A percentile compares a stretch with the other conserved stretches of the same genome.
These are phyloP conservation scores for Andrena fulva DNA, from an alignment of 2,888 invertebrate genomes.

Conservation along the genomic window DNA sequence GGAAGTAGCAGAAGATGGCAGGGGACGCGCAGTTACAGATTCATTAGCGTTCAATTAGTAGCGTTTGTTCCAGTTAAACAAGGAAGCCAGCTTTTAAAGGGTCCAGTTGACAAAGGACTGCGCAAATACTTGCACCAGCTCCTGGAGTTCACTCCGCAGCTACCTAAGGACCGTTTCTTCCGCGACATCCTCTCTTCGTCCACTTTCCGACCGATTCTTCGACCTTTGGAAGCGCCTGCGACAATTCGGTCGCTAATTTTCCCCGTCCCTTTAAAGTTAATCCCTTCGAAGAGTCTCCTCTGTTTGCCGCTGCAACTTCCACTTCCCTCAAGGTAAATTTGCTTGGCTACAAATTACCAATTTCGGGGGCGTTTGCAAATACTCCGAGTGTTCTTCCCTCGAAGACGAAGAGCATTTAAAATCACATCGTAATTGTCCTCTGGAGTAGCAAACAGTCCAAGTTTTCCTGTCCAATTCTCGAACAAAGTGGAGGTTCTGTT, in stretches of 20 bases:
- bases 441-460: too few species aligned
- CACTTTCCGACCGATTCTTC: slow-evolving; percentile 5
- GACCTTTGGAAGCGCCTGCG: slow-evolving; percentile 20
- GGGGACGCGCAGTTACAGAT: slow-evolving; percentile 66
- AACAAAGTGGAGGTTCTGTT: background rate
- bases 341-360: slow-evolving; percentile 13
- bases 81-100: slow-evolving; percentile 75
- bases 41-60: slow-evolving; percentile 84
- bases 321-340: background rate
- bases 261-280: background rate
- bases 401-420: too few species aligned
- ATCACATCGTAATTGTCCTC: too few species aligned
- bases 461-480: background rate
- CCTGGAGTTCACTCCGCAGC: slow-evolving; percentile 48
- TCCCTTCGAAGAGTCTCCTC: background rate
- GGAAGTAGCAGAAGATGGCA: slow-evolving; percentile 21
- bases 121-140: slow-evolving; percentile 74
- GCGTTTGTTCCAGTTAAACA: slow-evolving; percentile 79
- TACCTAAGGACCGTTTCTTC: slow-evolving; percentile 29
- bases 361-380: background rate
- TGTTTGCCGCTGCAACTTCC: slow-evolving; percentile 4
- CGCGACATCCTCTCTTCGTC: background rate
- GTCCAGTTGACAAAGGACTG: slow-evolving; percentile 80
- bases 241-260: slow-evolving; percentile 42
- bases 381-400: background rate